Percentiles rank a stretch among this genome's conserved stretches.
phyloP scores from a whole-genome alignment of 2,797 vertebrate species.

The Amblyraja radiata region DNA sequence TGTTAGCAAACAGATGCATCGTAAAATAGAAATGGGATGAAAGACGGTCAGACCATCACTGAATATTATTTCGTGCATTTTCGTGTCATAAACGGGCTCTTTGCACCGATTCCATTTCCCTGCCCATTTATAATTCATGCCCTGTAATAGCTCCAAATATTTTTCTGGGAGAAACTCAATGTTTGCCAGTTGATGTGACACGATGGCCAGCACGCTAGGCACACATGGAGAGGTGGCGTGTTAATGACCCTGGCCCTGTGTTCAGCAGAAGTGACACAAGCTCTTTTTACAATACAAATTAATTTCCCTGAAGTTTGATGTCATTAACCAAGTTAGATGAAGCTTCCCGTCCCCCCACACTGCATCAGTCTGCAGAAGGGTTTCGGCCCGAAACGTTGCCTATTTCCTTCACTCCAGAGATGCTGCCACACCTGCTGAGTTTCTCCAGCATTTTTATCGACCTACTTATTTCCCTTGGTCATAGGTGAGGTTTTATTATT shows the following conservation, averaged over 20 bases:
- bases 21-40: slow-evolving; percentile 66
- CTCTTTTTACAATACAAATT: slow-evolving; percentile 15
- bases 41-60: slow-evolving; percentile 63
- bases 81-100: slow-evolving; percentile 58
- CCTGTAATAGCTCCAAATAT: slow-evolving; percentile 72
- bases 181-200: slow-evolving; percentile 56
- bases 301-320: too few relatives aligned
- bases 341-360: too few relatives aligned
- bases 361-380: too few relatives aligned
- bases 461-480: not conserved
- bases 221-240: slow-evolving; percentile 48
- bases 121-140: slow-evolving; percentile 72
- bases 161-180: slow-evolving; percentile 61
- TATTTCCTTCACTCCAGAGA: too few relatives aligned
- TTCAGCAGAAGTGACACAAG: slow-evolving; percentile 1
- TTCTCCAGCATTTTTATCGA: too few relatives aligned
- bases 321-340: too few relatives aligned
- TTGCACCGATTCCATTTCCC: slow-evolving; percentile 62
- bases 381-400: too few relatives aligned
- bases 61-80: slow-evolving; percentile 64
- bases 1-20: slow-evolving; percentile 78
- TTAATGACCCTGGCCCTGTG: not conserved
- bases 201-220: slow-evolving; percentile 52
- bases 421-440: too few relatives aligned
- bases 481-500: not conserved